Conservation (phyloP, 2,797 vertebrate species). For the Lacerta viridis region DNA sequence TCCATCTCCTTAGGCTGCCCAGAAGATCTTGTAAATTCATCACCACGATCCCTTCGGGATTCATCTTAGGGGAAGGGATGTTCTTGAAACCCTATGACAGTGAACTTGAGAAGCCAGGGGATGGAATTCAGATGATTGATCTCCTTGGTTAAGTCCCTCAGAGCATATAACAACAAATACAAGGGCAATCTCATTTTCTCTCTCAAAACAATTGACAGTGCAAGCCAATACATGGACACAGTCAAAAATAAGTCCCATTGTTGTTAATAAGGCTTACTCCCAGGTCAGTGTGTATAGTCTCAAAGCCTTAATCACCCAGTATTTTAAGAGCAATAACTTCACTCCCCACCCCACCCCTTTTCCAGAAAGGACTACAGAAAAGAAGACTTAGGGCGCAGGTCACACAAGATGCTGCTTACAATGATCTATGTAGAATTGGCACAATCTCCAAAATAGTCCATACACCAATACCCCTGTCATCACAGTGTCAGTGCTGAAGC, state of each 20-base stretch:
- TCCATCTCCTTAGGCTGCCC: conserved; percentile 18
- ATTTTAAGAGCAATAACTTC: background rate
- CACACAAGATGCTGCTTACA: background rate
- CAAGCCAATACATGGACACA: background rate
- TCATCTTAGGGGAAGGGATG: conserved; percentile 1
- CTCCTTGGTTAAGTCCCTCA: conserved; percentile 20
- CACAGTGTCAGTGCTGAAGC: background rate
- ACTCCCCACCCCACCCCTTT: background rate
- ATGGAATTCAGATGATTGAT: conserved; percentile 13
- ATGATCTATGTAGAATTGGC: background rate
- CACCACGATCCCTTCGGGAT: conserved; percentile 6
- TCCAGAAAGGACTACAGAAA: background rate
- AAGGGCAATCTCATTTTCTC: too few relatives aligned
- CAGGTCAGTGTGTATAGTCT: background rate
- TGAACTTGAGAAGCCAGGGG: background rate
- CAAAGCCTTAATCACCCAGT: background rate
- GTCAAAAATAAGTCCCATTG: background rate
- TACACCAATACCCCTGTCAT: background rate
- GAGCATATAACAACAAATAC: background rate
- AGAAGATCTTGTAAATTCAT: conserved; percentile 29
- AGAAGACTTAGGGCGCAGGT: background rate
- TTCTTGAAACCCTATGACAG: background rate
- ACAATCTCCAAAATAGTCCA: background rate
- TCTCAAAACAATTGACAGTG: background rate
- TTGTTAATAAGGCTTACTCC: background rate